Evolutionary conservation across 2,888 invertebrate species (phyloP).

Genomic region (Orchesella flavescens): DNA sequence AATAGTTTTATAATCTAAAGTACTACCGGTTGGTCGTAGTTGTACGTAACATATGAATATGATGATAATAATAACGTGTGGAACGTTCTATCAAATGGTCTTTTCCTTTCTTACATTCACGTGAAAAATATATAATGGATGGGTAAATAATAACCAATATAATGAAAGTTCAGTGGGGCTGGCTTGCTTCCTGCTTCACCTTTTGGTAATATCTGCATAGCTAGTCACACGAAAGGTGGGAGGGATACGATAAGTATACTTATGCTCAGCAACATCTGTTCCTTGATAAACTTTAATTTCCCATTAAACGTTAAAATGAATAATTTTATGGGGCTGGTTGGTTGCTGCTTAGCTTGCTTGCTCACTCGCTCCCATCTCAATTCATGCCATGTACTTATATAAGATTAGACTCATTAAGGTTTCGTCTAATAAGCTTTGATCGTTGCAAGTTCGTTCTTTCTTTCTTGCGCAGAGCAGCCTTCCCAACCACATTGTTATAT

Average conservation of each 20-base stretch:
- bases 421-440: background rate
- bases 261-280: conserved; percentile 33
- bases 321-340: conserved; percentile 26
- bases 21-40: too few species aligned
- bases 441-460: too few species aligned
- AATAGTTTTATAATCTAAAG: too few species aligned
- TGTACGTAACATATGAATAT: too few species aligned
- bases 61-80: too few species aligned
- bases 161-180: conserved; percentile 34
- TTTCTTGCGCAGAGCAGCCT: too few species aligned
- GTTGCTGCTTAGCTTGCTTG: too few species aligned
- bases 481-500: background rate
- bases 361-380: background rate
- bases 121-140: conserved; percentile 21
- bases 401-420: conserved; percentile 34
- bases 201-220: background rate
- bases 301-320: conserved; percentile 43
- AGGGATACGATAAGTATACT: background rate
- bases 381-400: conserved; percentile 10
- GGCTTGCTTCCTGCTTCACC: conserved; percentile 23
- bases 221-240: conserved; percentile 21
- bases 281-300: conserved; percentile 44
- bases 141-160: conserved; percentile 15
- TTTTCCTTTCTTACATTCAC: background rate
- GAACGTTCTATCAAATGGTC: too few species aligned